These are phyloP conservation scores for Capreolus pygargus DNA, from an alignment of 2,113 vertebrate genomes.

Conservation along the genomic window DNA sequence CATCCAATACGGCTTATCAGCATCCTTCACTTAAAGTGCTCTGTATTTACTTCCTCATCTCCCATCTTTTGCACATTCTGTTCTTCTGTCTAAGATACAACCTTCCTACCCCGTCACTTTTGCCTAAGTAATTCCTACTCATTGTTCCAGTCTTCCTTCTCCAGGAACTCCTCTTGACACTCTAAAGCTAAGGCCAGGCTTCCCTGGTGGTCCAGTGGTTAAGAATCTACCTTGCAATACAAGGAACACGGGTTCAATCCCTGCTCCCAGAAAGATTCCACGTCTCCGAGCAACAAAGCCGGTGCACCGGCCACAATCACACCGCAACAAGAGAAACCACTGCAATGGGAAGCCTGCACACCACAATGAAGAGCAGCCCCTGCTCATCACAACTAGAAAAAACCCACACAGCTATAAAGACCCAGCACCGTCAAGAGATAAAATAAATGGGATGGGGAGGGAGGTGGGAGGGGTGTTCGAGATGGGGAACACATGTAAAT, in stretches of 20 bases:
- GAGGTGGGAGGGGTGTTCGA: no score
- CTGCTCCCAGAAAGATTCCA: neutral
- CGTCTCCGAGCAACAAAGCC: neutral
- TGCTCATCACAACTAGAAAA: neutral
- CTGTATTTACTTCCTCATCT: neutral
- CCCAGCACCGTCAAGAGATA: neutral
- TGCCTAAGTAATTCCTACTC: neutral
- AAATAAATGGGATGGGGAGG: neutral
- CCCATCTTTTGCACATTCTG: neutral
- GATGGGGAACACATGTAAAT: no score
- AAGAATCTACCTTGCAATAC: neutral
- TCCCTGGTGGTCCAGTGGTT: neutral
- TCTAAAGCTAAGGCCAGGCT: neutral
- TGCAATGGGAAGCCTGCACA: neutral
- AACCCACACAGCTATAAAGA: neutral
- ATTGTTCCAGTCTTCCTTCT: neutral
- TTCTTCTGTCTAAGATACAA: neutral
- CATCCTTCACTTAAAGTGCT: neutral
- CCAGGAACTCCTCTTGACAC: neutral
- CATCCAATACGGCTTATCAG: neutral
- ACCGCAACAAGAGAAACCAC: neutral
- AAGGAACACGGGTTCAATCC: neutral
- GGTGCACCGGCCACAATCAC: rapidly evolving
- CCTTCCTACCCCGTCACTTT: neutral
- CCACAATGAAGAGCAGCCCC: neutral